These are phyloP conservation scores for Tachystola acroxantha DNA, from an alignment of 2,888 invertebrate genomes.

Conservation along the genomic window DNA sequence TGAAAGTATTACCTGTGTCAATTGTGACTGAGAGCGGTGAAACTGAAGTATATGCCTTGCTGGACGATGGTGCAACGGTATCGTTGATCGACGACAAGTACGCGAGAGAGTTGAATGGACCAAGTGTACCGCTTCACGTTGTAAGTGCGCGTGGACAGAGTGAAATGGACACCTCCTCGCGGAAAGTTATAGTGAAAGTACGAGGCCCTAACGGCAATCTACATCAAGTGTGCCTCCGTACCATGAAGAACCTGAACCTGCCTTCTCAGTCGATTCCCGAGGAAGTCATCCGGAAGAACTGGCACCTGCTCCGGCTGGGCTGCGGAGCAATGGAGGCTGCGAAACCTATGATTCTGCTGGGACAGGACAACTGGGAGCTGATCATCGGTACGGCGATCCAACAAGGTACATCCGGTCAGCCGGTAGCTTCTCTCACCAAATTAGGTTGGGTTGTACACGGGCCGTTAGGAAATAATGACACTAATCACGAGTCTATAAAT, in stretches of 20 bases:
- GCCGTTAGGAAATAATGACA: neutral
- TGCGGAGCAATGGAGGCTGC: neutral
- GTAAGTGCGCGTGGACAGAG: neutral
- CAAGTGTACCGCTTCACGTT: neutral
- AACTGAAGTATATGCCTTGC: neutral
- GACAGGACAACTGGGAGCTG: slow-evolving; percentile 11
- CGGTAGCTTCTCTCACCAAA: slow-evolving; percentile 7
- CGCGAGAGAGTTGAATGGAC: neutral
- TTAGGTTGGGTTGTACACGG: slow-evolving; percentile 11
- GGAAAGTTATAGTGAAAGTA: neutral
- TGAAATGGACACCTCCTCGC: neutral
- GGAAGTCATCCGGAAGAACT: neutral
- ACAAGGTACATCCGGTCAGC: slow-evolving; percentile 8
- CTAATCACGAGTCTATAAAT: neutral
- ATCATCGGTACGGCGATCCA: slow-evolving; percentile 4
- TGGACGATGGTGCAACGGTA: slow-evolving; percentile 5
- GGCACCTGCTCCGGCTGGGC: neutral
- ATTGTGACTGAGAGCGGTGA: neutral
- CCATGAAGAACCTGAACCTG: neutral
- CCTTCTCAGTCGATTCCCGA: neutral
- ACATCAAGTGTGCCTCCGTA: neutral
- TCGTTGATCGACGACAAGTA: neutral
- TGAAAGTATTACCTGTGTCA: neutral
- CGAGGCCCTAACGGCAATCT: neutral
- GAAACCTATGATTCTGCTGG: slow-evolving; percentile 4